These are phyloP conservation scores for Poeciliopsis retropinna DNA, from an alignment of 2,113 vertebrate species.

Conservation along the genomic window DNA sequence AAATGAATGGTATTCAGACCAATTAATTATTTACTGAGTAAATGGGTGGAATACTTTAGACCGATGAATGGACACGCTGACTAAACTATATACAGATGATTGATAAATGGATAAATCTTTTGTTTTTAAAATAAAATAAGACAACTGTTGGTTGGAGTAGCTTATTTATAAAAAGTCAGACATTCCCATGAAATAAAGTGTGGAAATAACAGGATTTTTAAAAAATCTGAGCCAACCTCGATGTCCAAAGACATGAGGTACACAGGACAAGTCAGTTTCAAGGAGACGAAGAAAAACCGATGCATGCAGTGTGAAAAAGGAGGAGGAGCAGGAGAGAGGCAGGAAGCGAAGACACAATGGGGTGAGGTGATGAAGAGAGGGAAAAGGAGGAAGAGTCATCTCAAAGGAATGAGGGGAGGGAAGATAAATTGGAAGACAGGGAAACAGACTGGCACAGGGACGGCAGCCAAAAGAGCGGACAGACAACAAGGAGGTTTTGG, in stretches of 20 bases:
- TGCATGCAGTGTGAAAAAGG: no score
- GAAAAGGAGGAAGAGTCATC: constrained; percentile 43
- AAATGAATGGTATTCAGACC: no score
- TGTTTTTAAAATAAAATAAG: background rate
- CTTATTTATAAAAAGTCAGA: background rate
- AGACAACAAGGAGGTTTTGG: constrained; percentile 32
- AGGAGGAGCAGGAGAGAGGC: background rate
- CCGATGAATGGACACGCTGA: background rate
- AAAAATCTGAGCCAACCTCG: background rate
- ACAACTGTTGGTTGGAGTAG: background rate
- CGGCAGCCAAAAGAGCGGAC: constrained; percentile 41
- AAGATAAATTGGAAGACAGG: constrained; percentile 34
- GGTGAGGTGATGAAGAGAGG: constrained; percentile 43
- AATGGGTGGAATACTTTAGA: background rate
- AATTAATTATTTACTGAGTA: no score
- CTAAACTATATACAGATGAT: background rate
- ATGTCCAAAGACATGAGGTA: constrained; percentile 32
- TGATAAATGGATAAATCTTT: background rate
- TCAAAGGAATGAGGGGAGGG: constrained; percentile 55
- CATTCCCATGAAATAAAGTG: background rate
- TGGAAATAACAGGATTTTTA: background rate
- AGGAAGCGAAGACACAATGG: constrained; percentile 53
- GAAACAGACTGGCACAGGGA: constrained; percentile 49
- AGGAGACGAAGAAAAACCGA: constrained; percentile 29
- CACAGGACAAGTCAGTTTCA: constrained; percentile 24